A percentile compares a stretch with the other conserved stretches of the same genome.
These are phyloP conservation scores for Heliconius aoede DNA, from an alignment of 2,888 invertebrate genomes.

Conservation along the genomic window DNA sequence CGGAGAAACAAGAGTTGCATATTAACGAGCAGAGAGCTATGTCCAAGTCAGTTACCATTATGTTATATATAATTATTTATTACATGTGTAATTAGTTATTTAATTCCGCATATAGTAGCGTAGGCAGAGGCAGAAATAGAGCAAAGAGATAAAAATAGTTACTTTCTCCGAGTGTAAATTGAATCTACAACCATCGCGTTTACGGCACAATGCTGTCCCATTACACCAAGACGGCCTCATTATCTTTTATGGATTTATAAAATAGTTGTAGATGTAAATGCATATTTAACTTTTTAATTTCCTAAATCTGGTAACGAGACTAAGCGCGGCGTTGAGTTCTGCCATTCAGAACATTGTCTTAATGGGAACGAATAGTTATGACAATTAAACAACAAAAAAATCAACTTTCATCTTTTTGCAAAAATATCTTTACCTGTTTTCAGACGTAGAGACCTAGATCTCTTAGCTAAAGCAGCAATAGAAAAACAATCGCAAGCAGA, in stretches of 20 bases:
- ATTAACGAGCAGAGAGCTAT: slow-evolving; percentile 75
- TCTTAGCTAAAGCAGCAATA: slow-evolving; percentile 81
- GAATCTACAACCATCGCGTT: too few species aligned
- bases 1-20: slow-evolving; percentile 73
- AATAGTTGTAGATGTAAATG: too few species aligned
- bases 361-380: not conserved
- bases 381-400: not conserved
- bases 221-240: too few species aligned
- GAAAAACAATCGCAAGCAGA: slow-evolving; percentile 85
- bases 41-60: slow-evolving; percentile 67
- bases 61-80: not conserved
- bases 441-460: slow-evolving; percentile 79
- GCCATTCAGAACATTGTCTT: not conserved
- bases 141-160: too few species aligned
- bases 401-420: too few species aligned
- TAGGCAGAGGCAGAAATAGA: too few species aligned
- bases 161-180: too few species aligned
- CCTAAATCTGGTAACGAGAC: not conserved
- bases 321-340: not conserved
- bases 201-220: too few species aligned
- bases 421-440: too few species aligned
- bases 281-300: not conserved
- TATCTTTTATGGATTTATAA: too few species aligned
- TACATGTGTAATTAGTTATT: too few species aligned
- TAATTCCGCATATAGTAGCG: too few species aligned